A percentile compares a stretch with the other conserved stretches of the same genome.
Conservation (phyloP, 92 coral and sea anemone species). For the Paragorgia papillata region DNA sequence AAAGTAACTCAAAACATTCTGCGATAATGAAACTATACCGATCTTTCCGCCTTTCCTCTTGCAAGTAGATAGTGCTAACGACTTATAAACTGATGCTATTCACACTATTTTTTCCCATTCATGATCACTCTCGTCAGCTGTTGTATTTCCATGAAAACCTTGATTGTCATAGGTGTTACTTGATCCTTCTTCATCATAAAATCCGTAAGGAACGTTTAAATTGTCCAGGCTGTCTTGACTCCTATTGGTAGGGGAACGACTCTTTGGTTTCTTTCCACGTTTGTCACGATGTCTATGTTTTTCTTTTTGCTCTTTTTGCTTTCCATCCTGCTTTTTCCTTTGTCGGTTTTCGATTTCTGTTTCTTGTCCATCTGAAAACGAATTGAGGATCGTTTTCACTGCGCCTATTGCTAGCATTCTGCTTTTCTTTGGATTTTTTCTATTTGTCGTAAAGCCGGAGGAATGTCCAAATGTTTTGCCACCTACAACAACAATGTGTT, state of each 20-base stretch:
- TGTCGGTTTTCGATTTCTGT: not conserved
- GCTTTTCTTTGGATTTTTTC: not conserved
- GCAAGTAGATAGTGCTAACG: too few relatives aligned
- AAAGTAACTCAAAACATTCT: too few relatives aligned
- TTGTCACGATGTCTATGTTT: not conserved
- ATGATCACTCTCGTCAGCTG: not conserved
- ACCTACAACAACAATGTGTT: too few relatives aligned
- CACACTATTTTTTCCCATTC: slow-evolving; percentile 28
- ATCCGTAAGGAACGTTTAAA: not conserved
- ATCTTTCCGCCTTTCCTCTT: too few relatives aligned
- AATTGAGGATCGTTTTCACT: not conserved
- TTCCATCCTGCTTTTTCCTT: not conserved
- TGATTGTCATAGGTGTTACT: not conserved
- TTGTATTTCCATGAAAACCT: not conserved
- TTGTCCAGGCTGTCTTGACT: slow-evolving; percentile 4
- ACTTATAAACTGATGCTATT: slow-evolving; percentile 15
- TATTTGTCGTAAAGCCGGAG: too few relatives aligned
- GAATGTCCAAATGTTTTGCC: too few relatives aligned
- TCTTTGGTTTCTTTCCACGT: not conserved
- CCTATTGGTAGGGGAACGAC: not conserved
- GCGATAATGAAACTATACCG: too few relatives aligned
- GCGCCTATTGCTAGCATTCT: not conserved
- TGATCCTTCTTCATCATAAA: not conserved
- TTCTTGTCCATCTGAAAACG: not conserved
- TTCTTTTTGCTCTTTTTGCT: not conserved